Base-by-base conservation (phyloP, 2,888 invertebrate genomes). In the Melieria picta region DNA sequence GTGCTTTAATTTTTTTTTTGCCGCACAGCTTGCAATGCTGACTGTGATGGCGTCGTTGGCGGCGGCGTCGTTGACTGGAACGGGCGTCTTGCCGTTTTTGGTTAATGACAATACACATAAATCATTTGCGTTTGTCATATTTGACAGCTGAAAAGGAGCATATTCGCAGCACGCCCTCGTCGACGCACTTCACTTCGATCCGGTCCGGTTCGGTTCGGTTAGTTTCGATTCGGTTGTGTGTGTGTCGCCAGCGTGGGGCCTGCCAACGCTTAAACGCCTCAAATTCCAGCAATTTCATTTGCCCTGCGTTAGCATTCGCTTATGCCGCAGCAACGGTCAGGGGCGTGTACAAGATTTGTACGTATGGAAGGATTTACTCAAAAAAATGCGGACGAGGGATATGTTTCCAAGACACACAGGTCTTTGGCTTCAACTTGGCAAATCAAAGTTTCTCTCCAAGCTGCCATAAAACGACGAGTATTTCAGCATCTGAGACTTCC, bases 81-180 rank as follows among this genome's bases (percentile, higher is more conserved):
- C 30, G 30, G 30, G 30, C 30, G 30, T 30, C 30, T 30, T 30
- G 30, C 30, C 30, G 66, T 75, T 74, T 75, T 76, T 75, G 74
- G 78, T 79, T 83, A 84, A 84, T 84, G 84, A 82, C 83, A 83
- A 80, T 83, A 79, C 79, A 79, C 84, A 83, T 83, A 82, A 83
- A 83, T 83, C 83, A 83, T 84, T 83, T 82, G 81, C 80, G 81
- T 81, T 81, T 81, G 81, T 81, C 81, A 81, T 78, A 79, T 82
- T 79, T 81, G 81, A 81, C 82, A 81, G 77, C 76, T 65, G 77
- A 74, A 75, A 75, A 77, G 61, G 50, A 69, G 60, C 61, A 43
- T 43, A 52, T 52, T 52, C 52, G 7, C 13, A 52, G 13, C 52
- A 52, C 52, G 52, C 52, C 52, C 9, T 7, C 52, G 5, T 6